phyloP scores from a whole-genome alignment of 2,113 vertebrate species.

The Dasyprocta punctata region DNA sequence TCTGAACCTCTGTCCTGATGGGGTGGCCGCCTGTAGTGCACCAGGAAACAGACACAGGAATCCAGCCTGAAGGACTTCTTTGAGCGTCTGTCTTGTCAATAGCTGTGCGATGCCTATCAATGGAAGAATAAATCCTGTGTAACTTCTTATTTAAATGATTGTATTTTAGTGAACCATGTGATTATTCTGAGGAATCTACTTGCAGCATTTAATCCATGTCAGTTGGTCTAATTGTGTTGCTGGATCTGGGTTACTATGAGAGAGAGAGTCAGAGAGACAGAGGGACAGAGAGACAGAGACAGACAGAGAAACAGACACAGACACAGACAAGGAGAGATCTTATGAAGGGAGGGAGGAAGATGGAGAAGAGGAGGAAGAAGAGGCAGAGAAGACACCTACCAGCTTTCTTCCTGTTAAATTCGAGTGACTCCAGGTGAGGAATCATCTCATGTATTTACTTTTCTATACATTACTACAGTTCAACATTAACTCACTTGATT shows the following conservation, averaged over 20 bases:
- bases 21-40: too few species aligned
- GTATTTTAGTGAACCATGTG: too few species aligned
- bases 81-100: neutral
- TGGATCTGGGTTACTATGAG: neutral
- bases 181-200: neutral
- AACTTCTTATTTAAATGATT: neutral
- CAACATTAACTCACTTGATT: neutral
- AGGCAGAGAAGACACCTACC: too few species aligned
- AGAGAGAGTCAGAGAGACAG: too few species aligned
- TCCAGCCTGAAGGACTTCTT: too few species aligned
- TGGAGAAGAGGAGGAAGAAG: accelerated
- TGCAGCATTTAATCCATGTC: neutral
- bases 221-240: neutral
- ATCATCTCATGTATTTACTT: neutral
- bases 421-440: neutral
- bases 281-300: too few species aligned
- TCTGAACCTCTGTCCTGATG: neutral
- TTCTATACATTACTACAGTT: neutral
- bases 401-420: neutral
- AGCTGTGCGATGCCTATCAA: too few species aligned
- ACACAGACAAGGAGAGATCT: neutral
- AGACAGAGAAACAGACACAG: neutral
- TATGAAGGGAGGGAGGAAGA: neutral
- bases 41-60: too few species aligned
- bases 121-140: neutral